These are phyloP conservation scores for Myripristis murdjan DNA, from an alignment of 2,797 vertebrate species.

Conservation along the genomic window DNA sequence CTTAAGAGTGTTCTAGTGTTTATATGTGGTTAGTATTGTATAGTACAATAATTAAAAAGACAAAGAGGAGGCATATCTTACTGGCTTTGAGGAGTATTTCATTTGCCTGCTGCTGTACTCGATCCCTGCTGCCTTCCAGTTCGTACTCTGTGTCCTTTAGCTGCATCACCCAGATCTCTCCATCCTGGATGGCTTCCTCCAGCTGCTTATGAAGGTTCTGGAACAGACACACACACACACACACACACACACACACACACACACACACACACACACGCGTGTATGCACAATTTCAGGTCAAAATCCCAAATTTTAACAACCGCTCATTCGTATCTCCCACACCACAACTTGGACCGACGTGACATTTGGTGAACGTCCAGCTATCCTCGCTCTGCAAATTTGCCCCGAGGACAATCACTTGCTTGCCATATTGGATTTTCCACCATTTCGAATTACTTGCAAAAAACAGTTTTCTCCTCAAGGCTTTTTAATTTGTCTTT, in stretches of 20 bases:
- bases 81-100: constrained; percentile 98
- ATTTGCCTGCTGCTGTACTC: constrained; percentile 95
- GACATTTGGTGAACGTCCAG: not conserved
- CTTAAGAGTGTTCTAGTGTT: not conserved
- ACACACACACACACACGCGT: constrained; percentile 6
- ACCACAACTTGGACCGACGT: constrained; percentile 17
- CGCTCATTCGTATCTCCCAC: not conserved
- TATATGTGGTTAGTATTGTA: not conserved
- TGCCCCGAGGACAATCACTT: constrained; percentile 48
- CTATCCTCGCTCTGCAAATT: constrained; percentile 2
- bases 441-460: constrained; percentile 23
- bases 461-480: constrained; percentile 30
- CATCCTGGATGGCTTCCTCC: constrained; percentile 95
- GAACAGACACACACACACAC: not conserved
- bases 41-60: too few species aligned
- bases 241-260: constrained; percentile 1
- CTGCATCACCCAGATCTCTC: constrained; percentile 94
- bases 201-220: constrained; percentile 98
- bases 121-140: constrained; percentile 93
- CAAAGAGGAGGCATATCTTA: constrained; percentile 69
- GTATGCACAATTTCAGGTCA: not conserved
- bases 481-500: constrained; percentile 48
- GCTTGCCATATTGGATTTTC: constrained; percentile 49
- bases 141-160: constrained; percentile 97
- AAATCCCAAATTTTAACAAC: not conserved